Evolutionary conservation across 2,113 vertebrate genomes (phyloP).

Genomic region (Neolamprologus sp.): DNA sequence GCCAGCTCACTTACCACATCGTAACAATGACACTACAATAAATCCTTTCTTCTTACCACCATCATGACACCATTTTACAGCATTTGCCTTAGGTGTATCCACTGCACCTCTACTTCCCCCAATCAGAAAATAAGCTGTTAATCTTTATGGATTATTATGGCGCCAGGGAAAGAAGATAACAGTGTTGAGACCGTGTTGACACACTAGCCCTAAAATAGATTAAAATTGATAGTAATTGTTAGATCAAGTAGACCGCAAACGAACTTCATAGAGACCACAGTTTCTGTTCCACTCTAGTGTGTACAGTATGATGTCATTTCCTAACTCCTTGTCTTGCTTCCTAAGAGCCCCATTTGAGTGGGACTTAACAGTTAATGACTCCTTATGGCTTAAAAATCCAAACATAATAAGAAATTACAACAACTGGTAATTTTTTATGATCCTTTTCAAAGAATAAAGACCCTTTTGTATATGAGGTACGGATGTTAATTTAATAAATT

Average conservation of each 20-base stretch:
- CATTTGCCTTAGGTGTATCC: neutral
- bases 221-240: neutral
- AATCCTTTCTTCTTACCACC: neutral
- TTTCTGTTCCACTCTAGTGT: neutral
- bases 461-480: neutral
- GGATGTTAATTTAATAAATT: neutral
- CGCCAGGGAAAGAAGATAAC: neutral
- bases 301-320: neutral
- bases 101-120: neutral
- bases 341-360: neutral
- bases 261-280: neutral
- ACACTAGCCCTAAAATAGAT: conserved; percentile 20
- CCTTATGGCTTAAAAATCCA: neutral
- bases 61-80: neutral
- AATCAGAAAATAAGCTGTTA: conserved; percentile 17
- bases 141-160: conserved; percentile 41
- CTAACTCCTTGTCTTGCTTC: neutral
- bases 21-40: neutral
- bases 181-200: neutral
- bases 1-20: neutral
- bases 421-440: neutral
- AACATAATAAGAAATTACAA: neutral
- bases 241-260: neutral
- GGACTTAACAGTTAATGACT: neutral
- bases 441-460: neutral